A percentile compares a stretch with the other conserved stretches of the same genome.
Conservation (phyloP, 2,113 vertebrate genomes). For the Petroica traversi region DNA sequence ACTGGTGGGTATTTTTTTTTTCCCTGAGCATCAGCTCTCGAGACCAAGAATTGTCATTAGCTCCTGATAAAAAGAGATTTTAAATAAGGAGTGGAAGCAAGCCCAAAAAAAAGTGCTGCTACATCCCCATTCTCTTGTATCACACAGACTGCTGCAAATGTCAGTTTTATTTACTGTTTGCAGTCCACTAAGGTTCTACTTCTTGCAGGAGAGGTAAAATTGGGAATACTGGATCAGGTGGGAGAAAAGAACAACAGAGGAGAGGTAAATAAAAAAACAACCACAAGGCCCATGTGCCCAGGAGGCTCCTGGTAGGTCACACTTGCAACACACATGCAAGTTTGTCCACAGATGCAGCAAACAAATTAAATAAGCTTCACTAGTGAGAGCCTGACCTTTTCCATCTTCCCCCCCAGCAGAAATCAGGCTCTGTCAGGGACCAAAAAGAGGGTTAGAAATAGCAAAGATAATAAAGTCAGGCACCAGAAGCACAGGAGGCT, state of each 20-base stretch:
- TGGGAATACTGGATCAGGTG: neutral
- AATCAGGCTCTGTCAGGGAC: neutral
- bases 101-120: neutral
- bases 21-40: neutral
- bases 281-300: neutral
- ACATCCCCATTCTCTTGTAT: neutral
- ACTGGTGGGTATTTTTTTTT: neutral
- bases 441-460: neutral
- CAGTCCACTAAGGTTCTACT: neutral
- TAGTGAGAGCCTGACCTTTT: conserved; percentile 49
- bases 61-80: conserved; percentile 27
- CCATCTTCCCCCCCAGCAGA: conserved; percentile 30
- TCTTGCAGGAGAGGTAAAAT: neutral
- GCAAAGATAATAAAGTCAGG: neutral
- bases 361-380: conserved; percentile 14
- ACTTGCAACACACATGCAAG: neutral
- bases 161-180: conserved; percentile 6
- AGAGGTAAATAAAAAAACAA: neutral
- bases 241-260: neutral
- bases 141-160: neutral
- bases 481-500: neutral
- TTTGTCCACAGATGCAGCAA: neutral
- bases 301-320: neutral
- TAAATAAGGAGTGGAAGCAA: neutral
- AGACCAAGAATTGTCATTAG: conserved; percentile 31